A percentile compares a stretch with the other conserved stretches of the same genome.
Evolutionary conservation across 1,140 invertebrate species (phyloP).

Genomic region (Solen grandis): DNA sequence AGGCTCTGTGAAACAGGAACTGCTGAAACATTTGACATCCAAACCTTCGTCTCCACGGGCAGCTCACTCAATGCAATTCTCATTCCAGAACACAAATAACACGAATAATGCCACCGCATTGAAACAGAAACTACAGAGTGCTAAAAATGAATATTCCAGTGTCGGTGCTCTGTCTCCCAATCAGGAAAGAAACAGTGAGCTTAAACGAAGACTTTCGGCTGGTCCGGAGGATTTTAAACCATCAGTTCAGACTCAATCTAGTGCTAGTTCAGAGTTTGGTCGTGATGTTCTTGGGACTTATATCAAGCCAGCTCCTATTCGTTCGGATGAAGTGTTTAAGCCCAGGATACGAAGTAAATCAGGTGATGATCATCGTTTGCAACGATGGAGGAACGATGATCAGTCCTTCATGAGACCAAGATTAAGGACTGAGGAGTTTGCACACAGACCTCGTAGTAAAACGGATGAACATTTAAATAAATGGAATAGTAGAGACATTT

Average conservation of each 20-base stretch:
- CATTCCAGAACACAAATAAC: constrained; percentile 50
- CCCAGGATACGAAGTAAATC: constrained; percentile 74
- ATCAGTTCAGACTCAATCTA: constrained; percentile 2
- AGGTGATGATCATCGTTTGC: constrained; percentile 72
- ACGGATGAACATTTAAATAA: constrained; percentile 68
- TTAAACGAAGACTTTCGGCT: constrained; percentile 73
- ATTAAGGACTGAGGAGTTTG: constrained; percentile 71
- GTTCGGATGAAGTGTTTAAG: constrained; percentile 30
- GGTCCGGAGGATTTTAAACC: constrained; percentile 57
- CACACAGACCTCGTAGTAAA: constrained; percentile 62
- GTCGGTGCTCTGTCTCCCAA: neutral
- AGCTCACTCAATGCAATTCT: constrained; percentile 43
- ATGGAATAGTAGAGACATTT: constrained; percentile 65
- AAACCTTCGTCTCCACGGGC: constrained; percentile 49
- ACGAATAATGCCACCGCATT: neutral
- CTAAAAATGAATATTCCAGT: constrained; percentile 29
- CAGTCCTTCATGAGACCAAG: constrained; percentile 72
- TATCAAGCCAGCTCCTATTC: neutral
- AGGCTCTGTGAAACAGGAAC: constrained; percentile 48
- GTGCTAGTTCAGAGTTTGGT: constrained; percentile 1
- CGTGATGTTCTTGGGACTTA: constrained; percentile 4
- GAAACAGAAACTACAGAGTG: constrained; percentile 36
- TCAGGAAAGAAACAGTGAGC: constrained; percentile 55
- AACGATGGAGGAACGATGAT: constrained; percentile 72
- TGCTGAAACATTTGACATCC: constrained; percentile 47